Conservation (phyloP, 1,140 invertebrate species). For the Portunus trituberculatus region DNA sequence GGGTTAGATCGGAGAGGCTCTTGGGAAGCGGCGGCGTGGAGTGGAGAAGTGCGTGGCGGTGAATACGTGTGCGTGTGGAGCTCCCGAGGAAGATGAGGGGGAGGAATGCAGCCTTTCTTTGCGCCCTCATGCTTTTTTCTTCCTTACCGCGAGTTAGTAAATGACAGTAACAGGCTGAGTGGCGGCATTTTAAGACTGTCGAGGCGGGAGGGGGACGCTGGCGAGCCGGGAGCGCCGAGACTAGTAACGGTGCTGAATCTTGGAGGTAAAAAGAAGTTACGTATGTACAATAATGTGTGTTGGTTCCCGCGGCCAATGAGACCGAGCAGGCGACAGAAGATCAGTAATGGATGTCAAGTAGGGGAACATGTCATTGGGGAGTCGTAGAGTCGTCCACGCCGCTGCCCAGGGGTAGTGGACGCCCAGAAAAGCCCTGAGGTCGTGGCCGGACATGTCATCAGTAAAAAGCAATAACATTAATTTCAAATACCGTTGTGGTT, state of each 20-base stretch:
- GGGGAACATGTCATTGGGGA: neutral
- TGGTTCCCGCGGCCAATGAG: neutral
- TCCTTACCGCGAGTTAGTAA: neutral
- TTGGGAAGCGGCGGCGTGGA: neutral
- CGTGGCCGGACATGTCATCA: neutral
- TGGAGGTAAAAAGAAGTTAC: neutral
- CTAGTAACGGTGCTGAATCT: neutral
- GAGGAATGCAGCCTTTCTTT: neutral
- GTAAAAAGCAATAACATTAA: constrained; percentile 24
- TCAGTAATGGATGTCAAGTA: neutral
- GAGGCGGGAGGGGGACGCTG: neutral
- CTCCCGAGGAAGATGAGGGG: neutral
- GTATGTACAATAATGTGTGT: no score
- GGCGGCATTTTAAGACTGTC: neutral
- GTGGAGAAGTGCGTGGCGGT: neutral
- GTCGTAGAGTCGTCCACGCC: neutral
- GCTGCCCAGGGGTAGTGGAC: neutral
- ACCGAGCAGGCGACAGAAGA: neutral
- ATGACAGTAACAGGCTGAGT: constrained; percentile 5
- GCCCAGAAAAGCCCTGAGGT: neutral
- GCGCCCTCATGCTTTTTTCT: neutral
- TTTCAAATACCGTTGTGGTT: constrained; percentile 7
- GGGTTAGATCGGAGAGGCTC: neutral
- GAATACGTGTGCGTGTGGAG: neutral
- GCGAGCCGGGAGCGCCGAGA: neutral